Base-by-base conservation (phyloP, 2,888 invertebrate genomes). In the Automeris io region DNA sequence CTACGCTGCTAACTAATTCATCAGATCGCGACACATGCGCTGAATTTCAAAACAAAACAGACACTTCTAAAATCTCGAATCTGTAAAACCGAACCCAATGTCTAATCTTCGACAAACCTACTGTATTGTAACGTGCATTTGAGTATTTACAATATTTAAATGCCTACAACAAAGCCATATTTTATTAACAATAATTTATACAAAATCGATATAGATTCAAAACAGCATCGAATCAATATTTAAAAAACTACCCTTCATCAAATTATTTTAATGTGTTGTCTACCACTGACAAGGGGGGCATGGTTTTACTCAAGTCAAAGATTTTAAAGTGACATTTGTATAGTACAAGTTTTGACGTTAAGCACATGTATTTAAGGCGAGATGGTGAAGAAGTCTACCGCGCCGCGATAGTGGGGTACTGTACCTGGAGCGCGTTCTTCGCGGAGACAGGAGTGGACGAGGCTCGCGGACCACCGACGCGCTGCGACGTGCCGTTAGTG, bases 361-460 rank as follows among this genome's bases (percentile, higher is more conserved):
- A 51, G 51, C 61, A 65, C 74, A 70, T 52, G 51, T 43, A 39
- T n/a, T n/a, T 37, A 39, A 40, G 54, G 46, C 41, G 39, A n/a
- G n/a, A n/a, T 41, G 40, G 29, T 39, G 39, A 35, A 46, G 49
- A 24, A 53, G 61, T 63, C 66, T 87, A 87, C 78, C 87, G 81
- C 63, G 81, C 82, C 47, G 80, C 83, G 62, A 83, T 80, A 43
- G 79, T 78, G 50, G 81, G 65, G 69, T 87, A 89, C 72, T 79
- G 90, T 90, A 91, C 90, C 90, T 91, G 90, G 42, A 90, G 82
- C 47, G 90, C 89, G 66, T 89, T 88, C 83, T 90, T 89, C 55
- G 90, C 88, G 49, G 89, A 88, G 53, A 90, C 75, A 51, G 90
- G 88, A 50, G 89, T 88, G 63, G 88, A 80, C 40, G 88, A 71